These are phyloP conservation scores for Paramisgurnus dabryanus DNA, from an alignment of 2,113 vertebrate species.

Conservation along the genomic window DNA sequence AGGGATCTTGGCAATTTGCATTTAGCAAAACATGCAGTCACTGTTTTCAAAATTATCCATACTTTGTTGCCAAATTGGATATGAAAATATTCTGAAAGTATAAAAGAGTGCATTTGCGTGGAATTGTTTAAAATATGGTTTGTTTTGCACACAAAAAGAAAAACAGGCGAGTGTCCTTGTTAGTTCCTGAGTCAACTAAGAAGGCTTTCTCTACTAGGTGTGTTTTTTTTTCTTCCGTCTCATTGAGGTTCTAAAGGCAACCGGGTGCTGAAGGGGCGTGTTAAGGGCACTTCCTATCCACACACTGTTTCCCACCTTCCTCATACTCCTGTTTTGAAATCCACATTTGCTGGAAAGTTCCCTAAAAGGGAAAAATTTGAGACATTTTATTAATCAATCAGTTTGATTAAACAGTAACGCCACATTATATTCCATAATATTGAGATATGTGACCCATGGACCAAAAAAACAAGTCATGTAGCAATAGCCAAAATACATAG, in stretches of 20 bases:
- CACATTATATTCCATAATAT: background rate
- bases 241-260: slow-evolving; percentile 19
- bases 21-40: slow-evolving; percentile 22
- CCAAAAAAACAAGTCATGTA: no score
- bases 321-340: slow-evolving; percentile 99
- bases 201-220: slow-evolving; percentile 52
- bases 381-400: background rate
- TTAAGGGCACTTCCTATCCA: slow-evolving; percentile 98
- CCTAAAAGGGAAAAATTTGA: slow-evolving; percentile 68
- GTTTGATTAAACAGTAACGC: no score
- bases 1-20: background rate
- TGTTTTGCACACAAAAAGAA: slow-evolving; percentile 1
- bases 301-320: slow-evolving; percentile 98
- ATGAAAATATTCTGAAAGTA: slow-evolving; percentile 33
- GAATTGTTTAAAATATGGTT: slow-evolving; percentile 29
- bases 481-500: no score
- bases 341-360: slow-evolving; percentile 99
- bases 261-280: slow-evolving; percentile 38
- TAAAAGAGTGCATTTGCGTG: slow-evolving; percentile 35
- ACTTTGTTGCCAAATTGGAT: slow-evolving; percentile 2
- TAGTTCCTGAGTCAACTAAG: slow-evolving; percentile 70
- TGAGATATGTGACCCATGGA: no score
- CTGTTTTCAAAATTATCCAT: slow-evolving; percentile 34
- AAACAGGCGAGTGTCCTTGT: slow-evolving; percentile 44
- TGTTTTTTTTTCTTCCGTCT: slow-evolving; percentile 26